phyloP scores from a whole-genome alignment of 2,888 invertebrate genomes.

The Xestia ashworthii region DNA sequence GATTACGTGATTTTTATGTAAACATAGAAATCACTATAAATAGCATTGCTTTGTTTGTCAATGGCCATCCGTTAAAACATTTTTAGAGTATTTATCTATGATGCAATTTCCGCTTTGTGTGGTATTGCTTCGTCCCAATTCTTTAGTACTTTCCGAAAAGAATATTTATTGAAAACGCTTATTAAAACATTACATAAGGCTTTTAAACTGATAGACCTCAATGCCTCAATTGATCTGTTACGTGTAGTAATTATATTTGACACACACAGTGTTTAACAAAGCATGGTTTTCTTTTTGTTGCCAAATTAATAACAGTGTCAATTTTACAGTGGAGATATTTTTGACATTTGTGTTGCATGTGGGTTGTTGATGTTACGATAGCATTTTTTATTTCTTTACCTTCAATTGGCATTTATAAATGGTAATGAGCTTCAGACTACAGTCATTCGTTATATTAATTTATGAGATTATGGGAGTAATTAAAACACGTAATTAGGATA shows the following conservation, averaged over 20 bases:
- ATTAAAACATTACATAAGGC: slow-evolving; percentile 53
- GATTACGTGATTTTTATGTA: slow-evolving; percentile 16
- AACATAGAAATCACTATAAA: no score
- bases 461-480: no score
- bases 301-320: slow-evolving; percentile 40
- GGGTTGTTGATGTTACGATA: neutral
- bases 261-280: slow-evolving; percentile 28
- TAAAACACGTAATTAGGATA: no score
- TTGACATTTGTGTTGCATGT: slow-evolving; percentile 27
- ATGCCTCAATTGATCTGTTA: slow-evolving; percentile 55
- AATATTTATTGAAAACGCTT: slow-evolving; percentile 38
- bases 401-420: neutral
- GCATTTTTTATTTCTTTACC: neutral
- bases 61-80: slow-evolving; percentile 16
- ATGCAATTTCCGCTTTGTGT: slow-evolving; percentile 43
- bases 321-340: slow-evolving; percentile 33
- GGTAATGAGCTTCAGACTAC: no score
- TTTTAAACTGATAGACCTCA: slow-evolving; percentile 44
- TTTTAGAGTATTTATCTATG: slow-evolving; percentile 26
- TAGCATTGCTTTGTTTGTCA: slow-evolving; percentile 25
- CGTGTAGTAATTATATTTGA: slow-evolving; percentile 56
- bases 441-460: neutral
- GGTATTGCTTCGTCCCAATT: slow-evolving; percentile 36
- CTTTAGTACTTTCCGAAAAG: slow-evolving; percentile 16
- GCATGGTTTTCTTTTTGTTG: slow-evolving; percentile 29